These are phyloP conservation scores for Erebia aethiops DNA, from an alignment of 2,888 invertebrate genomes.

Conservation along the genomic window DNA sequence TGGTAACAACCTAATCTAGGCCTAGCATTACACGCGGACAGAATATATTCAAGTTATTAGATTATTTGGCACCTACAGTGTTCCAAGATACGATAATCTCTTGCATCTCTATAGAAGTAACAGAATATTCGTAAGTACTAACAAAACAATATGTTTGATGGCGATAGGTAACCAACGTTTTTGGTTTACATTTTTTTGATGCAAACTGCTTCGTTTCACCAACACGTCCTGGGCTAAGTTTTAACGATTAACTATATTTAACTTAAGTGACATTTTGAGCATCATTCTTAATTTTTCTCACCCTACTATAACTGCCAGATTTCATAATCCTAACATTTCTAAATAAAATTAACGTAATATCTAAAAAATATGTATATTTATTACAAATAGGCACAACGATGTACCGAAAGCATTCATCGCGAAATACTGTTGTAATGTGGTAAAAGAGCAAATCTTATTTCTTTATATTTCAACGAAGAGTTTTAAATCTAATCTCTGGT, in stretches of 20 bases:
- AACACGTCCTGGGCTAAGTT: constrained; percentile 36
- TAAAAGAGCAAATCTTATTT: constrained; percentile 78
- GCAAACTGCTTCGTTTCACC: constrained; percentile 47
- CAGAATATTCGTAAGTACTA: constrained; percentile 64
- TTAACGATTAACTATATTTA: constrained; percentile 51
- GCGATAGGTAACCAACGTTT: constrained; percentile 81
- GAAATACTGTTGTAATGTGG: constrained; percentile 76
- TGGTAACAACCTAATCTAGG: constrained; percentile 80
- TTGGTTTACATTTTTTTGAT: constrained; percentile 69
- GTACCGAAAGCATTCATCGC: constrained; percentile 80
- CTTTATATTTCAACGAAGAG: constrained; percentile 74
- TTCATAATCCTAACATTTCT: constrained; percentile 66
- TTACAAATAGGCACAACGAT: constrained; percentile 72
- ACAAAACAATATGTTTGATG: constrained; percentile 65
- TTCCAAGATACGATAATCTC: constrained; percentile 52
- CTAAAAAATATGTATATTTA: constrained; percentile 71
- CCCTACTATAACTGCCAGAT: constrained; percentile 70
- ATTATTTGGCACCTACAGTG: constrained; percentile 80
- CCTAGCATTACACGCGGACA: constrained; percentile 62
- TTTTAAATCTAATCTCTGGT: constrained; percentile 76
- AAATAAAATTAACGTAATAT: constrained; percentile 79
- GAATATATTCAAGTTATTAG: constrained; percentile 65
- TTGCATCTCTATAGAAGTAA: constrained; percentile 54
- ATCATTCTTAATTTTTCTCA: constrained; percentile 60
- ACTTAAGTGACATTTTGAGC: constrained; percentile 73